Base-by-base conservation (phyloP, 2,888 invertebrate genomes). In the Adineta ricciae region DNA sequence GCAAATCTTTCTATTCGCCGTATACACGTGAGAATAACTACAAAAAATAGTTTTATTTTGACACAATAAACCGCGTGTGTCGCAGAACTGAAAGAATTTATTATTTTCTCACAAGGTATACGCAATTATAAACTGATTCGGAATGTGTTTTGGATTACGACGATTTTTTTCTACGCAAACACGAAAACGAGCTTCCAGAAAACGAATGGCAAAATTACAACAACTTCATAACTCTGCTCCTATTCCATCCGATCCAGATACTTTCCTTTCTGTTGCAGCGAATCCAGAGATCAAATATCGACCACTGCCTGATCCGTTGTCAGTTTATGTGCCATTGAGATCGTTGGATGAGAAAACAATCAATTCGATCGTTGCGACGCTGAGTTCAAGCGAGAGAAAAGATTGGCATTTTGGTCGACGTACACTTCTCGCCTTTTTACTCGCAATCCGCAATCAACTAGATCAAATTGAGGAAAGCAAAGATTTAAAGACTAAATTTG, bases 301-400 rank as follows among this genome's bases (percentile, higher is more conserved):
- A 38, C 38, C 78, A 1, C 38, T 78, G 78, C 78, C 78, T n/a
- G 78, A 78, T 78, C 78, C 78, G 41, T 41, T 78, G 24, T 78
- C 78, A 41, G 78, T 78, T 24, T 78, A 78, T 36, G 78, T 78
- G 2, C 78, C 78, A n/a, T 78, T 78, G 7, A 4, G 41, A 14
- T 78, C 78, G 24, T 14, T 78, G 14, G 41, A 38, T 2, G n/a
- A 78, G n/a, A 24, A 41, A 41, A 41, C 11, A 0, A n/a, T 78
- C 14, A 24, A 78, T 41, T 78, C 78, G 24, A 14, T 78, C 41
- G 41, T 78, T 78, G 21, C 73, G 9, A 78, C 78, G 38, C 9
- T 78, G 21, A 24, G 11, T 24, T 24, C 24, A 21, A 41, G n/a
- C n/a, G 9, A 41, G 2, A 78, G 16, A 1, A 41, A 0, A 1